phyloP scores from a whole-genome alignment of 2,797 vertebrate genomes.

The Columba guinea region DNA sequence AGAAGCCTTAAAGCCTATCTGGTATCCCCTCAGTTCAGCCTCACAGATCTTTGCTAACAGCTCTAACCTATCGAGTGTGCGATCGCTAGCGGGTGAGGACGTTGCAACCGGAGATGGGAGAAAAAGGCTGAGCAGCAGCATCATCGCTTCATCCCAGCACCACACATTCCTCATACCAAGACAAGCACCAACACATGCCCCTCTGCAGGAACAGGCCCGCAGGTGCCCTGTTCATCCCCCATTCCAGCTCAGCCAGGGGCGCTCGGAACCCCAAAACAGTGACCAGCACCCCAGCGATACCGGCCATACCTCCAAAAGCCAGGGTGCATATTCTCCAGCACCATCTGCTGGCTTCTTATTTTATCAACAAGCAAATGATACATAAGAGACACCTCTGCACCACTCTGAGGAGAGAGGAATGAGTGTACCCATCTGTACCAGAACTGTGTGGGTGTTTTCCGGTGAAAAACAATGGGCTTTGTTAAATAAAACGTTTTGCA shows the following conservation, averaged over 20 bases:
- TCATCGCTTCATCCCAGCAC: no score
- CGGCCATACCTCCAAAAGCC: not conserved
- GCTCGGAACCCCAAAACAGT: not conserved
- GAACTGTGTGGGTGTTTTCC: not conserved
- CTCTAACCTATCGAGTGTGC: rapidly evolving
- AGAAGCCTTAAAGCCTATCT: rapidly evolving
- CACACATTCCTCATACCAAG: not conserved
- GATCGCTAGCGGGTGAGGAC: rapidly evolving
- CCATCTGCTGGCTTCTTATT: slow-evolving; percentile 17
- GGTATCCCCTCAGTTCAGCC: not conserved
- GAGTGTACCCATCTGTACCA: not conserved
- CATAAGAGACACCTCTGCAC: not conserved
- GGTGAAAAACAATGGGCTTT: not conserved
- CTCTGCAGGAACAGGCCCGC: rapidly evolving
- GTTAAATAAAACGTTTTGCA: not conserved
- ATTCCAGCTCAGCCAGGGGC: rapidly evolving
- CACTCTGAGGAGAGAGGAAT: rapidly evolving
- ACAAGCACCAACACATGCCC: rapidly evolving
- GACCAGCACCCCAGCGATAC: no score
- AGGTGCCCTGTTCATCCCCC: not conserved
- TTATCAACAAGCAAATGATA: not conserved
- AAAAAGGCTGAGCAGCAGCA: no score
- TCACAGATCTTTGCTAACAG: rapidly evolving
- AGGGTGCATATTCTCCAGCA: slow-evolving; percentile 4
- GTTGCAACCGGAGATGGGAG: not conserved